Conservation (phyloP, 2,888 invertebrate species). For the Chymomyza fuscimana region DNA sequence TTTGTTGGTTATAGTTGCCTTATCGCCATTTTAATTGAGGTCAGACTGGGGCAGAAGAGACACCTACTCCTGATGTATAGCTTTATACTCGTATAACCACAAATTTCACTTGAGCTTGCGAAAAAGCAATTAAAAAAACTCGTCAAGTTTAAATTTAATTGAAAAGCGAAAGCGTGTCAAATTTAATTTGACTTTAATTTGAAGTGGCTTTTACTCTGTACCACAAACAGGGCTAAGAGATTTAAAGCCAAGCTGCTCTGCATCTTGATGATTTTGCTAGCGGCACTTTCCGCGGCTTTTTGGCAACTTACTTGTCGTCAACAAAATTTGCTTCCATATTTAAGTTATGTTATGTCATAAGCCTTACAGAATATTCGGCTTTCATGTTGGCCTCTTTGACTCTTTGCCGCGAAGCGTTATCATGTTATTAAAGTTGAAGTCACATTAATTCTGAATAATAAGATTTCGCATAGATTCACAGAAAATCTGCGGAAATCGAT, state of each 20-base stretch:
- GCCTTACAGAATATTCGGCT: conserved; percentile 33
- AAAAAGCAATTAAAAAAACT: conserved; percentile 60
- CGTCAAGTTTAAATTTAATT: conserved; percentile 54
- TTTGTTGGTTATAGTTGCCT: too few species aligned
- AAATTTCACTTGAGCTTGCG: conserved; percentile 52
- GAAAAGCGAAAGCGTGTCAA: conserved; percentile 67
- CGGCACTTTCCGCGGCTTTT: conserved; percentile 28
- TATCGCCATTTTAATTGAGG: too few species aligned
- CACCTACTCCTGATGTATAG: too few species aligned
- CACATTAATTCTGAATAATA: too few species aligned
- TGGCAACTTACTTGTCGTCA: conserved; percentile 23
- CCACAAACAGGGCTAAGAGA: not conserved
- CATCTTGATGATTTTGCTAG: conserved; percentile 25
- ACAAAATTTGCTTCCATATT: conserved; percentile 51
- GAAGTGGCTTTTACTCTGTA: conserved; percentile 35
- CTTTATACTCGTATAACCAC: conserved; percentile 42
- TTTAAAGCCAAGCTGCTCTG: conserved; percentile 7
- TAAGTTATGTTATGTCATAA: conserved; percentile 37
- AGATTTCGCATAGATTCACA: too few species aligned
- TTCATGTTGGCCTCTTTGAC: too few species aligned
- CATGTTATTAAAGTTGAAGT: conserved; percentile 42
- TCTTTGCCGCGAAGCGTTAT: too few species aligned
- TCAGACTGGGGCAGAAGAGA: too few species aligned
- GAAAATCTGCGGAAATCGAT: too few species aligned
- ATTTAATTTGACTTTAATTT: conserved; percentile 62